A percentile compares a stretch with the other conserved stretches of the same genome.
phyloP scores from a whole-genome alignment of 1,140 invertebrate genomes.

The Bombus terrestris region DNA sequence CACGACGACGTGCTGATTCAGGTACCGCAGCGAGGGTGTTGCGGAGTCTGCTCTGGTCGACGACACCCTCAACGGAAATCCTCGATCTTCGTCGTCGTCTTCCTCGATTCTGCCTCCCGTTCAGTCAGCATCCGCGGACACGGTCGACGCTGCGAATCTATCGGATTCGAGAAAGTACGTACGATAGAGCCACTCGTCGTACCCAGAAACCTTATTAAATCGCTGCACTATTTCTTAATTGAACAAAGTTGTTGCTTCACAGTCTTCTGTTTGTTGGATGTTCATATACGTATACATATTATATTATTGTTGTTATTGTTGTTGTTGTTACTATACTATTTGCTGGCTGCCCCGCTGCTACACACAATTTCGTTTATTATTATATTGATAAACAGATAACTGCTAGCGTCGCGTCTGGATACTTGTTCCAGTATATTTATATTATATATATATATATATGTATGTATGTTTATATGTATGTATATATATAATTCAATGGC shows the following conservation, averaged over 20 bases:
- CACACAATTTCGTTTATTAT: neutral
- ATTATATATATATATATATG: no score
- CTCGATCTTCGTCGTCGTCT: conserved; percentile 69
- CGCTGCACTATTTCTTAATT: conserved; percentile 34
- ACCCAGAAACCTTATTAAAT: neutral
- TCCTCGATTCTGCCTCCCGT: conserved; percentile 64
- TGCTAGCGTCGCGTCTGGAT: neutral
- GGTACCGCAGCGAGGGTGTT: conserved; percentile 78
- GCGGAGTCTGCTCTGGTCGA: conserved; percentile 77
- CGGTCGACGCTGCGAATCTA: conserved; percentile 65
- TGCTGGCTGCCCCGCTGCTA: neutral
- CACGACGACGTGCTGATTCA: conserved; percentile 69
- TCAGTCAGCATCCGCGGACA: conserved; percentile 63
- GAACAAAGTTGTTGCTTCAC: conserved; percentile 59
- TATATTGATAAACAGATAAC: neutral
- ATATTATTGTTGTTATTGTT: conserved; percentile 36
- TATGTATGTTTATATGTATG: no score
- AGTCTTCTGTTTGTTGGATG: conserved; percentile 13
- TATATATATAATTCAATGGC: neutral
- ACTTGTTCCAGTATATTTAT: neutral
- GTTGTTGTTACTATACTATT: neutral
- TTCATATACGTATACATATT: neutral
- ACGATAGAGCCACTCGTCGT: conserved; percentile 52
- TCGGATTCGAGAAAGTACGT: conserved; percentile 76
- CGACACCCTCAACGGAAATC: conserved; percentile 80